Conservation (phyloP, 1,140 invertebrate genomes). For the Batillaria attramentaria region DNA sequence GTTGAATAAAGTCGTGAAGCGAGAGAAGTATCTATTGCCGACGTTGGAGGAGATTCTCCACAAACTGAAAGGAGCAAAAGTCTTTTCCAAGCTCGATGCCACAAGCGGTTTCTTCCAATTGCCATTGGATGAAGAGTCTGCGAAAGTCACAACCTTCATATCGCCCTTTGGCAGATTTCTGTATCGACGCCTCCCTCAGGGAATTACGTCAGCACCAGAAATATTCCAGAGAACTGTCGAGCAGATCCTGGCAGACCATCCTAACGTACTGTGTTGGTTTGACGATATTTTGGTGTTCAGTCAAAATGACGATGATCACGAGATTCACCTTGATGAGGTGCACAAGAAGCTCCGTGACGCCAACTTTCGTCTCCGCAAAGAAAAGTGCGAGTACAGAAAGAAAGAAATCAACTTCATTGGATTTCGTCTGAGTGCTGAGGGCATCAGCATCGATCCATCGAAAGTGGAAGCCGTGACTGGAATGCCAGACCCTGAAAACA, state of each 20-base stretch:
- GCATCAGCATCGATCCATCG: no score
- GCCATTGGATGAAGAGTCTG: slow-evolving; percentile 25
- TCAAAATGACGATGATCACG: no score
- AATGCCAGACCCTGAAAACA: slow-evolving; percentile 56
- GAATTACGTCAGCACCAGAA: slow-evolving; percentile 55
- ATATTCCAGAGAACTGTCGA: slow-evolving; percentile 34
- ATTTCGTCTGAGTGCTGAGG: slow-evolving; percentile 22
- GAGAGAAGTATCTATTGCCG: slow-evolving; percentile 31
- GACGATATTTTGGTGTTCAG: no score
- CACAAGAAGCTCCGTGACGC: no score
- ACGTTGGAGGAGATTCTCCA: slow-evolving; percentile 37
- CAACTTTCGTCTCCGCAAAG: no score
- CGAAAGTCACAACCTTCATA: slow-evolving; percentile 46
- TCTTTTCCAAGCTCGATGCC: slow-evolving; percentile 38
- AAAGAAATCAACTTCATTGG: slow-evolving; percentile 35
- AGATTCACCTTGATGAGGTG: no score
- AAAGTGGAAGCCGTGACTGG: slow-evolving; percentile 45
- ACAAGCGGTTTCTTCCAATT: slow-evolving; percentile 42
- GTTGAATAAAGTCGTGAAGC: slow-evolving; percentile 4
- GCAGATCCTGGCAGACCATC: no score
- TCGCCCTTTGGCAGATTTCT: slow-evolving; percentile 69
- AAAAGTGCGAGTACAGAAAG: slow-evolving; percentile 48
- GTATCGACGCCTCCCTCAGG: slow-evolving; percentile 69
- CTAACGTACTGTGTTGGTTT: slow-evolving; percentile 29
- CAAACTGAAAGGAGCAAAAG: slow-evolving; percentile 63